Percentiles rank a stretch among this genome's conserved stretches.
phyloP scores from a whole-genome alignment of 1,140 invertebrate species.

The Drosophila asahinai region DNA sequence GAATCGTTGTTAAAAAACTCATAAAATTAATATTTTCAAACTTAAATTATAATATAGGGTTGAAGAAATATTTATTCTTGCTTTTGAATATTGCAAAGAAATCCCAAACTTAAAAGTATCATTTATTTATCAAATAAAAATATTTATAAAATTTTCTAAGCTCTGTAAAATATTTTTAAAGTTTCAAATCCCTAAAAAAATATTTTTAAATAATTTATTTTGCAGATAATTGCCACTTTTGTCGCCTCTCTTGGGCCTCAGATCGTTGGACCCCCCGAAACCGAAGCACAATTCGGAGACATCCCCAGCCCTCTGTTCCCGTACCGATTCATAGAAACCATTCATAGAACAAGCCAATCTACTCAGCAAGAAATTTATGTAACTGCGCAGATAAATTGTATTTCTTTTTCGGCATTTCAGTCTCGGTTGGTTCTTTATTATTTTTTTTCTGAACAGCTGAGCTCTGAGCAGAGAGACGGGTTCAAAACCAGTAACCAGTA shows the following conservation, averaged over 20 bases:
- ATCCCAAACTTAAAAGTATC: no score
- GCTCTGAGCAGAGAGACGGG: conserved; percentile 11
- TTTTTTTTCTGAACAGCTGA: conserved; percentile 29
- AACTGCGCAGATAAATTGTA: conserved; percentile 74
- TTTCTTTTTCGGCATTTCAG: conserved; percentile 27
- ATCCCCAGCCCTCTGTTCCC: conserved; percentile 11
- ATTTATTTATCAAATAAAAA: no score
- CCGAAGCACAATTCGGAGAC: conserved; percentile 12
- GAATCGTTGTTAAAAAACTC: no score
- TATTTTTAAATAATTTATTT: background rate
- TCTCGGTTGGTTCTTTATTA: conserved; percentile 1
- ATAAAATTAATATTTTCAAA: no score
- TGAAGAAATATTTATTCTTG: no score
- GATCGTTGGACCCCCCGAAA: conserved; percentile 11
- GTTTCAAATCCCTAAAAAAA: background rate
- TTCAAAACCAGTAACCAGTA: conserved; percentile 36
- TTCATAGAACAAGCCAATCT: conserved; percentile 59
- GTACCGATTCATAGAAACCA: conserved; percentile 9
- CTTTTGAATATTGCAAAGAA: no score
- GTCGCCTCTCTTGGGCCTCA: conserved; percentile 42
- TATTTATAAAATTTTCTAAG: no score
- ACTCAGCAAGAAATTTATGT: conserved; percentile 60
- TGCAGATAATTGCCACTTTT: conserved; percentile 8
- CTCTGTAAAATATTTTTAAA: no score
- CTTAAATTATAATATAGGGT: no score